phyloP scores from a whole-genome alignment of 2,113 vertebrate genomes.

The Triplophysa siluroides region DNA sequence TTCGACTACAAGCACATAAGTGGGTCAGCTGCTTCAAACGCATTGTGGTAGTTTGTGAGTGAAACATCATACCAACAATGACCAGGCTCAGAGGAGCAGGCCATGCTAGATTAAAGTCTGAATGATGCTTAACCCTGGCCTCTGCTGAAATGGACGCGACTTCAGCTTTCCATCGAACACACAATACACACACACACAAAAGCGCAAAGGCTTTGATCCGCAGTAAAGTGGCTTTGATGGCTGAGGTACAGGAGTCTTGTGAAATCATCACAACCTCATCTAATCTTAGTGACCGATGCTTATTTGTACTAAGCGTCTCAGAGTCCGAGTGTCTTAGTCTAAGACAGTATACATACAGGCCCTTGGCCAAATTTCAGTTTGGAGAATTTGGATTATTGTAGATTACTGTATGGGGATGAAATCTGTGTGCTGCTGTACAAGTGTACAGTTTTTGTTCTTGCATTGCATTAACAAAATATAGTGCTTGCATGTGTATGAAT shows the following conservation, averaged over 20 bases:
- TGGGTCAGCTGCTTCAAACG: conserved; percentile 28
- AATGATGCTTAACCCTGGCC: conserved; percentile 55
- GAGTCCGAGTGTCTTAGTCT: not conserved
- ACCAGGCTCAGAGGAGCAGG: conserved; percentile 32
- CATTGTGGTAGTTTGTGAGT: conserved; percentile 35
- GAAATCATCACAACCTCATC: conserved; percentile 42
- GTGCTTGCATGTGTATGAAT: not conserved
- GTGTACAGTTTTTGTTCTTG: not conserved
- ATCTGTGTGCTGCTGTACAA: not conserved
- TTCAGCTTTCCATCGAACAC: conserved; percentile 15
- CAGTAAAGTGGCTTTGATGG: conserved; percentile 46
- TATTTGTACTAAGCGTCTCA: conserved; percentile 29
- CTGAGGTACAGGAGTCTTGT: conserved; percentile 21
- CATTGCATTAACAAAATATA: too few relatives aligned
- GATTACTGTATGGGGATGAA: not conserved
- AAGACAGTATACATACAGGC: conserved; percentile 7
- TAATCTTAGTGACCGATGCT: conserved; percentile 33
- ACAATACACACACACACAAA: conserved; percentile 37
- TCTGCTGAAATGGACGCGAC: conserved; percentile 44
- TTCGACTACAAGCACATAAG: conserved; percentile 16
- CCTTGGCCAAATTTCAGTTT: not conserved
- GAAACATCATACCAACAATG: conserved; percentile 46
- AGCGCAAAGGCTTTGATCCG: conserved; percentile 29
- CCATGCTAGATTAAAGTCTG: conserved; percentile 51
- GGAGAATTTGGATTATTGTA: not conserved